Percentiles rank a stretch among this genome's conserved stretches.
phyloP scores from a whole-genome alignment of 2,797 vertebrate species.

The Enteromius mattozi region DNA sequence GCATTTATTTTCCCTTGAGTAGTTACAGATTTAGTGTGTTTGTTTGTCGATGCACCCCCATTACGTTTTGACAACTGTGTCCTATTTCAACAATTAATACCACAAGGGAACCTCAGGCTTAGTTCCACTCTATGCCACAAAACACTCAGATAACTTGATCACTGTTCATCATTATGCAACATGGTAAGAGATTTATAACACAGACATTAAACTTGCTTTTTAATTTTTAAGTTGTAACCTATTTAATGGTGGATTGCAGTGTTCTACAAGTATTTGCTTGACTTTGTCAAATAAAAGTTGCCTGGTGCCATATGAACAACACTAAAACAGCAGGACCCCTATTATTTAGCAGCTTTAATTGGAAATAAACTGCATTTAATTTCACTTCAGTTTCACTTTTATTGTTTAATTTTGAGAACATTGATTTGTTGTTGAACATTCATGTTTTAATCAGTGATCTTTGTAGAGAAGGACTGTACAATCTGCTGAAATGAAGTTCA shows the following conservation, averaged over 20 bases:
- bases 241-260: background rate
- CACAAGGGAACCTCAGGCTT: slow-evolving; percentile 6
- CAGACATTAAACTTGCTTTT: background rate
- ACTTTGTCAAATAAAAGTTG: background rate
- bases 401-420: slow-evolving; percentile 12
- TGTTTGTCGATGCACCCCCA: background rate
- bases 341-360: slow-evolving; percentile 35
- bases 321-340: slow-evolving; percentile 42
- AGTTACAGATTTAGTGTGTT: slow-evolving; percentile 17
- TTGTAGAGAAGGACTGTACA: background rate
- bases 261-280: slow-evolving; percentile 2
- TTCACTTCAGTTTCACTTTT: background rate
- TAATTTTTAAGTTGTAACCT: too few relatives aligned
- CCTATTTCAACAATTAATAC: background rate
- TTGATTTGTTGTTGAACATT: background rate
- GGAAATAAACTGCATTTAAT: background rate
- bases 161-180: background rate
- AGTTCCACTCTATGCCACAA: background rate
- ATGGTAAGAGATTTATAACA: background rate
- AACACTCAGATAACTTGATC: background rate
- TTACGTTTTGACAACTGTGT: background rate
- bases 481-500: background rate
- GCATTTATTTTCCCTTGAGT: slow-evolving; percentile 2
- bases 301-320: slow-evolving; percentile 29
- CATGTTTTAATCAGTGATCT: background rate